These are phyloP conservation scores for Holothuria leucospilota DNA, from an alignment of 53 echinoderm and acorn worm genomes.

Conservation along the genomic window DNA sequence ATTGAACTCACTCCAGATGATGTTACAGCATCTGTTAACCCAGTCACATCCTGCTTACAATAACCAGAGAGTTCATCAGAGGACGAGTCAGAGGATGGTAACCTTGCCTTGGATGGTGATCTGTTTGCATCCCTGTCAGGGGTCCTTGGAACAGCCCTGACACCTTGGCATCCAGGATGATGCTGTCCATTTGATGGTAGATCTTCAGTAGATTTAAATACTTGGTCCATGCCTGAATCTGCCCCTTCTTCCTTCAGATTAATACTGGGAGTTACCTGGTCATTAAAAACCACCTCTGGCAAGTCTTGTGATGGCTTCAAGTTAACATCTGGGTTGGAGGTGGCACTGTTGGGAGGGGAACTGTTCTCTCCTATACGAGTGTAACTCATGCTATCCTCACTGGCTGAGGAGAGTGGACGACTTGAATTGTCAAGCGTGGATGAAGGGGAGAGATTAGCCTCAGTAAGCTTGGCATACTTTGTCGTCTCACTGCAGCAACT, in stretches of 20 bases:
- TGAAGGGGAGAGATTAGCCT: background rate
- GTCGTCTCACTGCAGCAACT: constrained; percentile 15
- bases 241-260: background rate
- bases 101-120: background rate
- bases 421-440: constrained; percentile 13
- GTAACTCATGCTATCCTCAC: constrained; percentile 43
- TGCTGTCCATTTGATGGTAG: background rate
- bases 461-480: constrained; percentile 26
- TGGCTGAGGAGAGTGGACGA: constrained; percentile 41
- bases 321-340: background rate
- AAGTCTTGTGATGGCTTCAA: constrained; percentile 2
- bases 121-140: background rate
- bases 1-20: constrained; percentile 27
- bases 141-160: background rate
- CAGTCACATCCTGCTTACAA: constrained; percentile 13
- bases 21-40: background rate
- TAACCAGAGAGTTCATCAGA: constrained; percentile 34
- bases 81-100: constrained; percentile 16
- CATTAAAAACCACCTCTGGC: background rate
- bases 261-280: background rate
- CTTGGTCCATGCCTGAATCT: background rate
- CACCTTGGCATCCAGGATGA: too few relatives aligned
- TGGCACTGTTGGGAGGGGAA: background rate
- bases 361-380: constrained; percentile 17
- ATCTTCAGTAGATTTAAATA: background rate